Conservation (phyloP, 1,140 invertebrate species). For the Tyrophagus putrescentiae region DNA sequence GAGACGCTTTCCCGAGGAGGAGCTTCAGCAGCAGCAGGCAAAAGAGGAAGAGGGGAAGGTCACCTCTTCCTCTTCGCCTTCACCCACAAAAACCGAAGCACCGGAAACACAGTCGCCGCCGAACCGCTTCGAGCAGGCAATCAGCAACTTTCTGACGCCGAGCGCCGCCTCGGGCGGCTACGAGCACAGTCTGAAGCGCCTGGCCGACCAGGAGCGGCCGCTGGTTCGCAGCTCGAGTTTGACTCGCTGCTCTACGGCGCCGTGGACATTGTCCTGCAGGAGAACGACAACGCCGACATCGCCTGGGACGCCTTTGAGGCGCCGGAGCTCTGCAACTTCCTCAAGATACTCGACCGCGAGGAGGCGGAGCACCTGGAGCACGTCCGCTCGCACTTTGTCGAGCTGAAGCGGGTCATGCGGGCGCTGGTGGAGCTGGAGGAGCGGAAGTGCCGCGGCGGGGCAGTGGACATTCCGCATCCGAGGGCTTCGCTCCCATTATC, state of each 20-base stretch:
- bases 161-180: background rate
- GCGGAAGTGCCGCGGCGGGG: background rate
- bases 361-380: slow-evolving; percentile 42
- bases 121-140: background rate
- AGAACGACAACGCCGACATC: slow-evolving; percentile 47
- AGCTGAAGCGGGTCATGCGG: slow-evolving; percentile 2
- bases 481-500: too few species aligned
- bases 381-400: slow-evolving; percentile 39
- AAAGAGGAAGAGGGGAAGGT: background rate
- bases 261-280: slow-evolving; percentile 40
- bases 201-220: slow-evolving; percentile 39
- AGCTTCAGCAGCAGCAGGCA: slow-evolving; percentile 23
- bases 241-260: slow-evolving; percentile 7
- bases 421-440: slow-evolving; percentile 7
- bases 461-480: slow-evolving; percentile 1
- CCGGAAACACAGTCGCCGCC: background rate
- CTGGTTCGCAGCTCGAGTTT: slow-evolving; percentile 38
- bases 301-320: slow-evolving; percentile 45
- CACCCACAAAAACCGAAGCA: too few species aligned
- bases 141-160: slow-evolving; percentile 6
- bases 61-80: too few species aligned
- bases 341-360: slow-evolving; percentile 42
- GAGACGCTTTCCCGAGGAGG: slow-evolving; percentile 30
- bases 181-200: slow-evolving; percentile 28
- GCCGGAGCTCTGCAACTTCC: slow-evolving; percentile 45